Evolutionary conservation across 2,888 invertebrate species (phyloP).

Genomic region (Drosophila acutilabella): DNA sequence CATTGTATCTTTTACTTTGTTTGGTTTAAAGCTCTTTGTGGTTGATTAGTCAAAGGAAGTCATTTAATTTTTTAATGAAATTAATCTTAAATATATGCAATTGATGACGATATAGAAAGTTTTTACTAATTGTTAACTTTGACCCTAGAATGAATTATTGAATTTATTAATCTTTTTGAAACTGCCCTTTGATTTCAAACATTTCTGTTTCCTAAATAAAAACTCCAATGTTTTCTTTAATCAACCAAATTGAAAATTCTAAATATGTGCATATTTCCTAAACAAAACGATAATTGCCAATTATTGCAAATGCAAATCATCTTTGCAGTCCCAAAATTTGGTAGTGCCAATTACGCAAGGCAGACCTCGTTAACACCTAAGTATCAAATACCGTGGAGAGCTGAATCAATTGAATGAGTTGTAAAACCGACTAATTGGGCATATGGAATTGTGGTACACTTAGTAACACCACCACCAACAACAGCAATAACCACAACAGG

Average conservation of each 20-base stretch:
- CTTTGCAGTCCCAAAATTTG: not conserved
- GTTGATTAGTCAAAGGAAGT: constrained; percentile 1
- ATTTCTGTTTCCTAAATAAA: no score
- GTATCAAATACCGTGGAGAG: constrained; percentile 2
- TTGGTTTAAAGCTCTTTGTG: not conserved
- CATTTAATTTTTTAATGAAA: not conserved
- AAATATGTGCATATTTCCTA: no score
- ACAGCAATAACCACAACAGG: constrained; percentile 40
- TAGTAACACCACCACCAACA: constrained; percentile 1
- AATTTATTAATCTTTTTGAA: not conserved
- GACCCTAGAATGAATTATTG: no score
- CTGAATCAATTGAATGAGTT: constrained; percentile 20
- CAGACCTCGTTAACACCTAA: constrained; percentile 16
- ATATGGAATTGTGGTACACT: constrained; percentile 52
- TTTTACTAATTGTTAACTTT: no score
- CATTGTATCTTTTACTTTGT: not conserved
- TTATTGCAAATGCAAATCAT: not conserved
- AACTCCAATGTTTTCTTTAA: no score
- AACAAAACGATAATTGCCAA: not conserved
- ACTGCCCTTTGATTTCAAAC: no score
- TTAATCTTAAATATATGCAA: no score
- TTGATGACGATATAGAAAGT: no score
- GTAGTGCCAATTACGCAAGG: constrained; percentile 13
- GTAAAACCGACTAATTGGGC: constrained; percentile 55
- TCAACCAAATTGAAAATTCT: no score